Conservation (phyloP, 2,113 vertebrate species). For the Siniperca chuatsi region DNA sequence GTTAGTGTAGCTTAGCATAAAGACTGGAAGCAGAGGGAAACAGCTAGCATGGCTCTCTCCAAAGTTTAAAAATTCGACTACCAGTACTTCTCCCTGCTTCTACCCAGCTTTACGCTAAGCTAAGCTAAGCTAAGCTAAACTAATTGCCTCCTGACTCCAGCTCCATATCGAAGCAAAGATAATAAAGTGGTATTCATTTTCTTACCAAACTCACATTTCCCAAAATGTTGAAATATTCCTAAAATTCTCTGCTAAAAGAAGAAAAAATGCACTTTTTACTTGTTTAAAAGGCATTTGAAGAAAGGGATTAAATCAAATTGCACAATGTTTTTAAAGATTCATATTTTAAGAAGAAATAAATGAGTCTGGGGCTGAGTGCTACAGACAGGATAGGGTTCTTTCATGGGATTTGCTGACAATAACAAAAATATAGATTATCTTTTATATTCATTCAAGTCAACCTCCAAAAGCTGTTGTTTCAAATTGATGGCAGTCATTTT, state of each 20-base stretch:
- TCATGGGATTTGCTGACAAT: background rate
- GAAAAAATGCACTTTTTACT: background rate
- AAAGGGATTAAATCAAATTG: background rate
- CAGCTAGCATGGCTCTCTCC: too few relatives aligned
- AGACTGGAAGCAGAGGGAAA: too few relatives aligned
- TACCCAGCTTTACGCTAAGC: background rate
- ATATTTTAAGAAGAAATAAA: background rate
- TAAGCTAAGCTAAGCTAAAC: too few relatives aligned
- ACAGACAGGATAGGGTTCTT: background rate
- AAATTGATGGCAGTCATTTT: background rate
- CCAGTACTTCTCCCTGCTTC: too few relatives aligned
- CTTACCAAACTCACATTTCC: too few relatives aligned
- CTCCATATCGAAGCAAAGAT: background rate
- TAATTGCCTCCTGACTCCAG: background rate
- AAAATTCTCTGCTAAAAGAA: background rate
- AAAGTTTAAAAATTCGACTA: too few relatives aligned
- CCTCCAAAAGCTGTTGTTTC: background rate
- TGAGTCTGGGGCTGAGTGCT: background rate
- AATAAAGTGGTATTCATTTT: background rate
- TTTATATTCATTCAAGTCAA: background rate
- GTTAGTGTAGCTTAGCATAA: background rate
- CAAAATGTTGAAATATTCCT: background rate
- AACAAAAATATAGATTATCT: background rate
- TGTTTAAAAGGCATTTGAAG: background rate
- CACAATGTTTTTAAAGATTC: background rate